Evolutionary conservation across 2,113 vertebrate genomes (phyloP).

Genomic region (Loxodonta africana): DNA sequence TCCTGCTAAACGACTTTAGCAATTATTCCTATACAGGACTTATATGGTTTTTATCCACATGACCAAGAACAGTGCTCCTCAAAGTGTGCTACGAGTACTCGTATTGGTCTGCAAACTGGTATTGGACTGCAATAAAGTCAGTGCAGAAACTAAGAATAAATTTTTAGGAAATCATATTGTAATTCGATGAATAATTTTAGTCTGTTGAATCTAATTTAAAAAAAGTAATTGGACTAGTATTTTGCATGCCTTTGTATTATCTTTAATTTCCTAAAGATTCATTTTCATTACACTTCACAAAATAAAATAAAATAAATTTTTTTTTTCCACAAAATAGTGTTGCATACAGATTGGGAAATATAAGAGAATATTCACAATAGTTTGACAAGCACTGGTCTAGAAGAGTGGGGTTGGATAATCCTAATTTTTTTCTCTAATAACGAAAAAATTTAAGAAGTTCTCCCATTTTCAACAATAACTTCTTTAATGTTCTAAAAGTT

Average conservation of each 20-base stretch:
- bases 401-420: neutral
- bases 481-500: neutral
- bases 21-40: neutral
- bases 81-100: neutral
- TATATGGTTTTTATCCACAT: neutral
- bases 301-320: neutral
- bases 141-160: neutral
- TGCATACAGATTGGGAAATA: neutral
- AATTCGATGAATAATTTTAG: neutral
- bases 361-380: neutral
- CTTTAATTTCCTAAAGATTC: neutral
- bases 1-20: neutral
- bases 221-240: neutral
- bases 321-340: neutral
- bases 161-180: neutral
- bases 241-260: neutral
- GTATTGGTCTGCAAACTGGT: neutral
- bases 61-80: neutral
- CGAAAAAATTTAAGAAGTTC: neutral
- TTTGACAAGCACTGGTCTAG: neutral
- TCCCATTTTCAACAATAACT: neutral
- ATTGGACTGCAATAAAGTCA: neutral
- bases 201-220: neutral
- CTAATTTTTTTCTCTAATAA: neutral
- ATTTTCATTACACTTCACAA: neutral